Base-by-base conservation (phyloP, 2,888 invertebrate genomes). In the Cacoxenus indagator region DNA sequence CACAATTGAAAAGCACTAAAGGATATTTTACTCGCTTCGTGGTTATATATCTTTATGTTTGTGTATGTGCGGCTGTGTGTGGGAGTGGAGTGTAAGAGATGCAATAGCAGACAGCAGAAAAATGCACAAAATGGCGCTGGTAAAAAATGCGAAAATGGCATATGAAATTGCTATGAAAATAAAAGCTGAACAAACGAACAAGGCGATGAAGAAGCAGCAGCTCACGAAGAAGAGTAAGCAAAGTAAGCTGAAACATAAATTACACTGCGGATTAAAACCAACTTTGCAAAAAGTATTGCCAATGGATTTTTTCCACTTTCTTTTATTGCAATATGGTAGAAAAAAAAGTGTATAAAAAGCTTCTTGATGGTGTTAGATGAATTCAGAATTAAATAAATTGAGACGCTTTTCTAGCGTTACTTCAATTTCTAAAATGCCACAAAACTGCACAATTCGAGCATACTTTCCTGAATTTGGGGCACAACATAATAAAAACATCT, bases 1-100 rank as follows among this genome's bases (percentile, higher is more conserved):
- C 61, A 61, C 61, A 61, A 61, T 61, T 61, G 61, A 43, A 26
- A 61, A 61, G 43, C 61, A 37, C 43, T 55, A 55, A 61, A 61
- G 37, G 43, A 43, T 61, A 37, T 37, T 51, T 51, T 22, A 22
- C 51, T 22, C 8, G 22, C 9, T 9, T 22, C 19, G 22, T 17
- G 51, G 43, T 4, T 54, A 8, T 1, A 29, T 17, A n/a, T 27
- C 27, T 29, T 17, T 29, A 1, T 31, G 19, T 26, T 2, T 0
- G 4, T 31, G 1, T 48, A 2, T 51, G 51, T 51, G 51, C 22
- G 11, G 14, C 17, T 51, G 51, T 51, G 22, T 6, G 51, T 51
- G 51, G 9, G 22, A 51, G 51, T 19, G 22, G 22, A 22, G 19
- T 3, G 45, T 43, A n/a, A n/a, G 22, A 51, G 19, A 17, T 51